Percentiles rank a stretch among this genome's conserved stretches.
Evolutionary conservation across 2,888 invertebrate genomes (phyloP).

Genomic region (Dascillus cervinus): DNA sequence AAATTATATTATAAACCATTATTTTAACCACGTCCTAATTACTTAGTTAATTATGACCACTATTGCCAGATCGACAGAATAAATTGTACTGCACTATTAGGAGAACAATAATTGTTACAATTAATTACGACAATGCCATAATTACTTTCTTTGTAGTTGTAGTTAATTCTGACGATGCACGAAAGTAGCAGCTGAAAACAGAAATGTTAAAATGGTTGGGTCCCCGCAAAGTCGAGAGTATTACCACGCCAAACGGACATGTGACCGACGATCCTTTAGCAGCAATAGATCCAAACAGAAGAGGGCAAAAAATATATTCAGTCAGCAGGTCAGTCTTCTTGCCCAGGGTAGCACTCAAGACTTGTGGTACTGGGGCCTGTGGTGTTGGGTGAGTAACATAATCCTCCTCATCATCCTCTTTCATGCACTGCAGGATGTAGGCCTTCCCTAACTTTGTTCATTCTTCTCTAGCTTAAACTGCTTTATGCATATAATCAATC

Average conservation of each 20-base stretch:
- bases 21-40: no score
- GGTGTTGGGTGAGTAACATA: conserved; percentile 28
- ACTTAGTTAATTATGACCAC: no score
- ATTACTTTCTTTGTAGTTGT: conserved; percentile 4
- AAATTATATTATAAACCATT: no score
- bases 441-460: no score
- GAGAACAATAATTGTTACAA: no score
- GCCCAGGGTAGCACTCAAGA: conserved; percentile 38
- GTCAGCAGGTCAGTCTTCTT: conserved; percentile 52
- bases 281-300: conserved; percentile 34
- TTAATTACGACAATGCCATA: conserved; percentile 2
- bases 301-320: conserved; percentile 49
- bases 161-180: conserved; percentile 11
- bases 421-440: no score
- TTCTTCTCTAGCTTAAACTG: no score
- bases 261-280: conserved; percentile 48
- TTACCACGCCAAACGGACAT: conserved; percentile 22
- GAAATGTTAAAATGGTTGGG: conserved; percentile 37
- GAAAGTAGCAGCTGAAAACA: conserved; percentile 5
- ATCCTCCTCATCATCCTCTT: no score
- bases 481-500: no score
- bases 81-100: no score
- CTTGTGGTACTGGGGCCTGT: conserved; percentile 13
- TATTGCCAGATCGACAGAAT: no score
- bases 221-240: conserved; percentile 24